Base-by-base conservation (phyloP, 1,140 invertebrate genomes). In the Venturia canescens region DNA sequence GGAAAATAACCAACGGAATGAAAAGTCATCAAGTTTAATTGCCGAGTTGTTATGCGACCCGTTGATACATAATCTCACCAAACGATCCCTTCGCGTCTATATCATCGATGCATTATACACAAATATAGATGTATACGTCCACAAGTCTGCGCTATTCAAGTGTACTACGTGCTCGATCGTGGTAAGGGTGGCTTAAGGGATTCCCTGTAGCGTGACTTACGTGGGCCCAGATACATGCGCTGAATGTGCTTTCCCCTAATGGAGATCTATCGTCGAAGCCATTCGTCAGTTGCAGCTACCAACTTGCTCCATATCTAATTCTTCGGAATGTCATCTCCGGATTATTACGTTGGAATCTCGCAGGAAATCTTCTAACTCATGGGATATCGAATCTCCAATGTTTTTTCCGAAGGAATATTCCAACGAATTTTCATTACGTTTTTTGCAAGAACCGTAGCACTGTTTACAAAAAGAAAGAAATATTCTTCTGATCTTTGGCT, bases 161-260 rank as follows among this genome's bases (percentile, higher is more conserved):
- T 78, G 44, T 29, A 80, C 71, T 89, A 89, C 88, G 87, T 89
- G 88, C 86, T 76, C 75, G 82, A 86, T 84, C 86, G 87, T 88
- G 83, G 87, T 72, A 80, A 87, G 87, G 87, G 87, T 88, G 84
- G 86, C 86, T 89, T 84, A 88, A 84, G 87, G 82, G 53, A 76
- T 63, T 80, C 84, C 86, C 86, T 75, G 75, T 82, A 57, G 87
- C 84, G 88, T 89, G 88, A 89, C 86, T 88, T 88, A 88, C 86
- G 82, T 83, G 84, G 29, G 81, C 9, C 81, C 83, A 85, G 27
- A 82, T 63, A 63, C 29, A 74, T 74, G 48, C 71, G 53, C 44
- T 48, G 23, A 74, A 50, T 75, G 77, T 74, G 57, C 80, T 63
- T 31, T 50, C 70, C 44, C 79, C 81, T 88, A 89, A 89, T 88